A percentile compares a stretch with the other conserved stretches of the same genome.
phyloP scores from a whole-genome alignment of 2,797 vertebrate genomes.

The Urocyon cinereoargenteus region DNA sequence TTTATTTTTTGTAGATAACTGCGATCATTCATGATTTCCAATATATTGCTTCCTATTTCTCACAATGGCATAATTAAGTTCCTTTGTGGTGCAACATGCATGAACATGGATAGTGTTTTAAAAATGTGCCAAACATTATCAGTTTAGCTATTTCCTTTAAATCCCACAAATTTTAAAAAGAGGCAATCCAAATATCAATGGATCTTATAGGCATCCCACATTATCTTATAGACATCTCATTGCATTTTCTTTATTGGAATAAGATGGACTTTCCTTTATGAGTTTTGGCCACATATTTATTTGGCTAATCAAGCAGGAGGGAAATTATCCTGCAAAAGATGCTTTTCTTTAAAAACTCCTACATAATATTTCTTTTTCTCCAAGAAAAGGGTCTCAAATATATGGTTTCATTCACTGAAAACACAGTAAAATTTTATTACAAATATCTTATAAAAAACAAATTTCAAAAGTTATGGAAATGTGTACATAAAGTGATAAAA shows the following conservation, averaged over 20 bases:
- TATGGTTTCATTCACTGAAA: conserved; percentile 47
- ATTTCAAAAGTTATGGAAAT: conserved; percentile 53
- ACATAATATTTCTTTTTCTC: neutral
- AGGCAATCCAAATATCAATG: neutral
- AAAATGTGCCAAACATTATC: neutral
- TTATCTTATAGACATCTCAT: neutral
- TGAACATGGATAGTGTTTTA: conserved; percentile 7
- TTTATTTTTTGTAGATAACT: neutral
- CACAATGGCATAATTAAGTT: neutral
- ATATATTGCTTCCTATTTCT: neutral
- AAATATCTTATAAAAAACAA: conserved; percentile 62
- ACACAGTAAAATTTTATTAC: conserved; percentile 14
- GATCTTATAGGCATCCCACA: neutral
- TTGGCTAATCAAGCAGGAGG: conserved; percentile 38
- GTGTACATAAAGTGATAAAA: conserved; percentile 48
- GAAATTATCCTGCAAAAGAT: conserved; percentile 41
- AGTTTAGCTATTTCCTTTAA: conserved; percentile 41
- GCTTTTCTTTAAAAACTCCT: conserved; percentile 58
- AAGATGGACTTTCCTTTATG: conserved; percentile 2
- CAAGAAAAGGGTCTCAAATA: conserved; percentile 52
- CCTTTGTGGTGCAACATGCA: conserved; percentile 15
- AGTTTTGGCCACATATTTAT: conserved; percentile 51
- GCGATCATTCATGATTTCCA: neutral
- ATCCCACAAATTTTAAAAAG: conserved; percentile 16
- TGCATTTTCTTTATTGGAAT: conserved; percentile 58